Conservation (phyloP, 2,113 vertebrate genomes). For the Thymallus thymallus region DNA sequence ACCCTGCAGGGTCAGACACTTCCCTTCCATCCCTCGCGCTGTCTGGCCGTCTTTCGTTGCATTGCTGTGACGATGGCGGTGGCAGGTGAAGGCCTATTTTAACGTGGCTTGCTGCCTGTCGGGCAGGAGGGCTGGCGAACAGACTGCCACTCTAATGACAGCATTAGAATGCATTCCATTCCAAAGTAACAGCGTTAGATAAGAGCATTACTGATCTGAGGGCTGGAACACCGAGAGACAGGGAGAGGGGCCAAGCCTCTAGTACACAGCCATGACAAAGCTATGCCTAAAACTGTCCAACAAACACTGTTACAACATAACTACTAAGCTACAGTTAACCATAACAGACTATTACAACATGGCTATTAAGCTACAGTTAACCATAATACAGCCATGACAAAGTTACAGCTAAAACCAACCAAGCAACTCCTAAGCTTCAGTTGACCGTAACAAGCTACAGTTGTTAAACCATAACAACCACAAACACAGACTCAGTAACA, state of each 20-base stretch:
- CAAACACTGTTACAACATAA: not conserved
- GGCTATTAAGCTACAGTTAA: no score
- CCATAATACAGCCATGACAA: no score
- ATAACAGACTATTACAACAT: no score
- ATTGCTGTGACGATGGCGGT: slow-evolving; percentile 1
- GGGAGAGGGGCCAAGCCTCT: not conserved
- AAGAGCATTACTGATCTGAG: slow-evolving; percentile 25
- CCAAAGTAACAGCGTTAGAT: slow-evolving; percentile 37
- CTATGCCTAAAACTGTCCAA: not conserved
- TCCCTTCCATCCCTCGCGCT: not conserved
- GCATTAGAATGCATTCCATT: slow-evolving; percentile 35
- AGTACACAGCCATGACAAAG: not conserved
- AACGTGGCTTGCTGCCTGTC: not conserved
- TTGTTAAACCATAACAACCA: not conserved
- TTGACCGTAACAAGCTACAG: not conserved
- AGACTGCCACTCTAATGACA: not conserved
- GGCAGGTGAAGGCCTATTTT: slow-evolving; percentile 18
- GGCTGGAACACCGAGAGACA: not conserved
- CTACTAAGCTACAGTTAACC: no score
- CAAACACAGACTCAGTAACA: not conserved
- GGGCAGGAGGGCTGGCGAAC: slow-evolving; percentile 2
- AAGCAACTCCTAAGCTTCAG: no score
- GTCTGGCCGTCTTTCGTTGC: not conserved
- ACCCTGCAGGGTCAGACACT: not conserved
- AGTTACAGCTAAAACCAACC: no score